phyloP scores from a whole-genome alignment of 2,888 invertebrate genomes.

The Hirudinaria manillensis region DNA sequence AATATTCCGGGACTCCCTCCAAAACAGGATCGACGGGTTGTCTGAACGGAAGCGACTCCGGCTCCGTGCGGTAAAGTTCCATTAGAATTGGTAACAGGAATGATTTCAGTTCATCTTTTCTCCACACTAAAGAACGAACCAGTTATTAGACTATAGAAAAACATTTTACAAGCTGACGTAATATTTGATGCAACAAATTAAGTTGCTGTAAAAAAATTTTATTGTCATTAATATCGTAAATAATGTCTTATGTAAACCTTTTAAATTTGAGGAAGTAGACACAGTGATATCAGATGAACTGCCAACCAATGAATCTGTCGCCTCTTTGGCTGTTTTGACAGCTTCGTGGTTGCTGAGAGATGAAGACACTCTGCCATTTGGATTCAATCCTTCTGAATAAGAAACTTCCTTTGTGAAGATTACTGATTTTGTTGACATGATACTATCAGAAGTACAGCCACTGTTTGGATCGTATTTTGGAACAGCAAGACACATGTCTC shows the following conservation, averaged over 20 bases:
- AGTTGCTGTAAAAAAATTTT: not conserved
- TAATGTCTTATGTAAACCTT: not conserved
- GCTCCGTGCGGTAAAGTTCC: slow-evolving; percentile 80
- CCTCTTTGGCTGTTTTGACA: too few relatives aligned
- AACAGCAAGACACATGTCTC: too few relatives aligned
- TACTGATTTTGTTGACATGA: too few relatives aligned
- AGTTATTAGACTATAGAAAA: not conserved
- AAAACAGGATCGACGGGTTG: slow-evolving; percentile 84
- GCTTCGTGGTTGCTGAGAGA: too few relatives aligned
- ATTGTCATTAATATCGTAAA: not conserved
- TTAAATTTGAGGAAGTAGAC: not conserved
- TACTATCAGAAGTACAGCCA: too few relatives aligned
- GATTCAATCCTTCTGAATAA: too few relatives aligned
- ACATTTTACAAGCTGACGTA: not conserved
- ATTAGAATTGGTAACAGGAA: slow-evolving; percentile 90
- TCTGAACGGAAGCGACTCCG: slow-evolving; percentile 87
- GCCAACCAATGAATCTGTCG: not conserved
- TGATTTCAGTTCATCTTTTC: slow-evolving; percentile 74
- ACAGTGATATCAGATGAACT: slow-evolving; percentile 2
- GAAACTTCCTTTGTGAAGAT: too few relatives aligned
- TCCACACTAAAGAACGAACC: slow-evolving; percentile 59
- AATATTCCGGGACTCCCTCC: slow-evolving; percentile 67
- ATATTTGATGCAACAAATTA: not conserved
- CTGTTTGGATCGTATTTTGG: too few relatives aligned
- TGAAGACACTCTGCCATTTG: too few relatives aligned